Conservation (phyloP, 2,113 vertebrate species). For the Melierax canorus region DNA sequence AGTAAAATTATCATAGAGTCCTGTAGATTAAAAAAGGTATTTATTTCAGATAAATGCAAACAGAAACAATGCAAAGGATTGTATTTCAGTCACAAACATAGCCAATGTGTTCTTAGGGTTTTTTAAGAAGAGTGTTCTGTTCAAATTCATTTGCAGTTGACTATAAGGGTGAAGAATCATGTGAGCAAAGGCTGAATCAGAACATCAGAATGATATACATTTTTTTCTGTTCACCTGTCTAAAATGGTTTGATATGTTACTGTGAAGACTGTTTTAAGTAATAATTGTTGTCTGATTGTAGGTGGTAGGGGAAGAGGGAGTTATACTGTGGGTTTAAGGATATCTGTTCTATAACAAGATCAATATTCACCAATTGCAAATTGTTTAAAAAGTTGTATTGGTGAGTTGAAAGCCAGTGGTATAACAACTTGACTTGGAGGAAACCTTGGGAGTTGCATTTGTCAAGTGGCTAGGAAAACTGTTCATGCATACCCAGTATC, state of each 20-base stretch:
- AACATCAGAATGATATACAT: neutral
- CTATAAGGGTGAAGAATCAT: neutral
- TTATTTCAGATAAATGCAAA: neutral
- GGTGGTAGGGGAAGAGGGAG: neutral
- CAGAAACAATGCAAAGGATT: neutral
- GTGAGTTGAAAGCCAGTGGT: conserved; percentile 39
- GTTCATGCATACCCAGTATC: conserved; percentile 72
- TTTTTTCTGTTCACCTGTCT: neutral
- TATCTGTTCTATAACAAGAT: conserved; percentile 2
- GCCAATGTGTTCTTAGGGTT: neutral
- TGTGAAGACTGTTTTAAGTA: neutral
- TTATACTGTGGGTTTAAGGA: neutral
- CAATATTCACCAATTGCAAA: neutral
- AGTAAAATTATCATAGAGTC: neutral
- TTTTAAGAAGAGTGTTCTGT: neutral
- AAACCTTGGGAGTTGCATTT: conserved; percentile 74
- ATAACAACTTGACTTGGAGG: conserved; percentile 55
- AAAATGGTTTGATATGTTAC: neutral
- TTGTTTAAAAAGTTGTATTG: conserved; percentile 49
- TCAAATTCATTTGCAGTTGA: neutral
- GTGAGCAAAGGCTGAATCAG: neutral
- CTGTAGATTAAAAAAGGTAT: neutral
- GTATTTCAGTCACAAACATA: neutral
- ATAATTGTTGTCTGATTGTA: neutral
- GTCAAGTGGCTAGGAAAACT: conserved; percentile 68